Conservation (phyloP, 2,113 vertebrate species). For the Emydocephalus ijimae region DNA sequence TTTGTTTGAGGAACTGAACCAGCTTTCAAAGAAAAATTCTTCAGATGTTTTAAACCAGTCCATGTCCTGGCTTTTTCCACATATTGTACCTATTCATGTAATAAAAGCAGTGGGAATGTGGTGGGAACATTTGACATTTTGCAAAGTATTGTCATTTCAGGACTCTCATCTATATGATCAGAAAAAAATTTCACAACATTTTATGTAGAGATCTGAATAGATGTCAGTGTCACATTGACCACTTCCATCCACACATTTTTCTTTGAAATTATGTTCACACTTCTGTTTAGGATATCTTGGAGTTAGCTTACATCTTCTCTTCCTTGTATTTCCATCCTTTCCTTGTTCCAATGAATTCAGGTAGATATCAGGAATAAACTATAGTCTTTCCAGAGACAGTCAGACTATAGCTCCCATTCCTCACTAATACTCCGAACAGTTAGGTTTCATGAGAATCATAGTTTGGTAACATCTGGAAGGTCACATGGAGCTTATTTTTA, state of each 20-base stretch:
- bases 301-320: not conserved
- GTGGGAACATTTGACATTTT: not conserved
- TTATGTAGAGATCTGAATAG: not conserved
- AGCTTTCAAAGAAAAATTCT: not conserved
- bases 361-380: not conserved
- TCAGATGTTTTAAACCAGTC: not conserved
- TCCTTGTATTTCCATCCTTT: not conserved
- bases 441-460: not conserved
- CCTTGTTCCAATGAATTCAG: not conserved
- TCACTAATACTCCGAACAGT: not conserved
- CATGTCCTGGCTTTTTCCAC: not conserved
- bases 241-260: not conserved
- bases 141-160: not conserved
- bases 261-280: not conserved
- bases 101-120: not conserved
- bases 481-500: not conserved
- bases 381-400: not conserved
- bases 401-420: not conserved
- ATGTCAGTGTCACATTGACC: not conserved
- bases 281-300: not conserved
- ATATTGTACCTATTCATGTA: not conserved
- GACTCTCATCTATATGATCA: not conserved
- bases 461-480: not conserved
- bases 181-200: not conserved
- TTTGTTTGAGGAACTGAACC: not conserved